These are phyloP conservation scores for Macquaria ambigua DNA, from an alignment of 2,113 vertebrate species.

Conservation along the genomic window DNA sequence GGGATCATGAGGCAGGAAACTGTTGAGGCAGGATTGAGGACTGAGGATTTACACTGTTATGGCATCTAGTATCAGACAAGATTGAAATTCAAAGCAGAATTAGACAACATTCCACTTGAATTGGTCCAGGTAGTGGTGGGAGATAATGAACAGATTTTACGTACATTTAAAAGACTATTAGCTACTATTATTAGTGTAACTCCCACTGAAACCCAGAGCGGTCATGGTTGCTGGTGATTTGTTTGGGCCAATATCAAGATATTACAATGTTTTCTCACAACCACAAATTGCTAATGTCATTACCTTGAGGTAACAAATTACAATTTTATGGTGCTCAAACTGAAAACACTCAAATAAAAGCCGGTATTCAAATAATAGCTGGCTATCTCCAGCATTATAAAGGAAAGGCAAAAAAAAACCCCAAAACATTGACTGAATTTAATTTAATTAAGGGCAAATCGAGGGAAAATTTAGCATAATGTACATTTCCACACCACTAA, in stretches of 20 bases:
- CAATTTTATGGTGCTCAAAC: neutral
- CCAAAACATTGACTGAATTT: too few relatives aligned
- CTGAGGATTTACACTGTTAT: conserved; percentile 39
- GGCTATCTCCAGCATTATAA: too few relatives aligned
- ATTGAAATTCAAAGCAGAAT: neutral
- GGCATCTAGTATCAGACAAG: neutral
- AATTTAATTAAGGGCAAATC: neutral
- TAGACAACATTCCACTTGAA: neutral
- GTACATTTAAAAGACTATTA: neutral
- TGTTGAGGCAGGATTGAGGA: conserved; percentile 43
- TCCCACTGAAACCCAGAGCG: too few relatives aligned
- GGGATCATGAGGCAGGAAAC: conserved; percentile 48
- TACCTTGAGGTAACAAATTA: neutral
- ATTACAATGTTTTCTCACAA: too few relatives aligned
- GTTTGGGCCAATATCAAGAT: neutral
- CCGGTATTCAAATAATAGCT: too few relatives aligned
- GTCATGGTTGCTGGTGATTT: neutral
- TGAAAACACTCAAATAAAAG: neutral
- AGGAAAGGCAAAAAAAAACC: too few relatives aligned
- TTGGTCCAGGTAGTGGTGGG: neutral
- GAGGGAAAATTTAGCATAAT: neutral
- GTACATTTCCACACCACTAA: neutral
- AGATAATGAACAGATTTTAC: neutral
- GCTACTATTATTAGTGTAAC: too few relatives aligned
- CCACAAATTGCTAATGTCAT: neutral